These are phyloP conservation scores for Saccostrea echinata DNA, from an alignment of 1,140 invertebrate genomes.

Conservation along the genomic window DNA sequence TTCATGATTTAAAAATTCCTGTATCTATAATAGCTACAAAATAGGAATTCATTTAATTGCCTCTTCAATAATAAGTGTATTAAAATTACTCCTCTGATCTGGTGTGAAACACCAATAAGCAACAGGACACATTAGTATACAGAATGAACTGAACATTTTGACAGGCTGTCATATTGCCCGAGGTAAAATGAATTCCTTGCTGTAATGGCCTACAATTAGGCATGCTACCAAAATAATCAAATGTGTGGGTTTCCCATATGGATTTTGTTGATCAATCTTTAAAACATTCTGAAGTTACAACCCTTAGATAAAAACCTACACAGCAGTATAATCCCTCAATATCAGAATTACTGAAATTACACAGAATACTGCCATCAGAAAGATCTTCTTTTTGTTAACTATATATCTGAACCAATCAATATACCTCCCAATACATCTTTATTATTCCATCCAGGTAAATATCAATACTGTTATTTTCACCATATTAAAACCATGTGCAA, in stretches of 20 bases:
- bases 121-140: conserved; percentile 3
- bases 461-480: conserved; percentile 13
- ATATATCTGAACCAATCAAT: not conserved
- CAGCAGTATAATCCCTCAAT: not conserved
- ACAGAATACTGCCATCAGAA: not conserved
- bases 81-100: not conserved
- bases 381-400: too few species aligned
- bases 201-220: not conserved
- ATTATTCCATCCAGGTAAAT: conserved; percentile 2
- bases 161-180: conserved; percentile 1
- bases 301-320: not conserved
- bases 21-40: not conserved
- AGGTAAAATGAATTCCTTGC: conserved; percentile 1
- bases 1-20: not conserved
- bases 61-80: not conserved
- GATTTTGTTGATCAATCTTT: not conserved
- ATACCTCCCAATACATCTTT: not conserved
- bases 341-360: not conserved
- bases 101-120: not conserved
- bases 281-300: conserved; percentile 7
- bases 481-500: conserved; percentile 20
- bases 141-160: not conserved
- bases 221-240: not conserved
- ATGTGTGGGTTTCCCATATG: not conserved
- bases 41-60: not conserved